A percentile compares a stretch with the other conserved stretches of the same genome.
These are phyloP conservation scores for Clavelina lepadiformis DNA, from an alignment of 23 tunicate genomes.

Conservation along the genomic window DNA sequence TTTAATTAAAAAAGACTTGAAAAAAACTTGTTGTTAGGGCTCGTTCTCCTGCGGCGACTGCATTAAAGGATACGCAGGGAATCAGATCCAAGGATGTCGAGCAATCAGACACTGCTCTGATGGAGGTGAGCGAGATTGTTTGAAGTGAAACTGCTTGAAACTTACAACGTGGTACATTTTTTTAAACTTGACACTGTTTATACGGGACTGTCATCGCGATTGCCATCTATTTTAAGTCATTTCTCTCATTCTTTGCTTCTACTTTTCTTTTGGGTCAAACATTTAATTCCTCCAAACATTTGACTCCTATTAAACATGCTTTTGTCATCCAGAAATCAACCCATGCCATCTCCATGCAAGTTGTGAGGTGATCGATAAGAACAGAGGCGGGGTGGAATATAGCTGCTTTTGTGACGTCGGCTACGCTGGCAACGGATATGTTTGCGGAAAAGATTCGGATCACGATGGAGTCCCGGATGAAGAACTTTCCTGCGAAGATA, in stretches of 20 bases:
- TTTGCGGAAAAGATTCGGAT: conserved; percentile 72
- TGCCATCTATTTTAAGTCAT: background rate
- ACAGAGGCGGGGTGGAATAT: conserved; percentile 29
- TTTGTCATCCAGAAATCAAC: conserved; percentile 31
- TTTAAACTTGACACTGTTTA: too few relatives aligned
- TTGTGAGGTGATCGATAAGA: conserved; percentile 30
- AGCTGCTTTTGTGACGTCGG: conserved; percentile 56
- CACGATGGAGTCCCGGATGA: conserved; percentile 65
- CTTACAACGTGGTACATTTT: too few relatives aligned
- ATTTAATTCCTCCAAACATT: background rate
- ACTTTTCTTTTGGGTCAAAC: background rate
- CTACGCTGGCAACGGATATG: conserved; percentile 72
- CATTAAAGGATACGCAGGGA: conserved; percentile 40
- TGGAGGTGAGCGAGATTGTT: conserved; percentile 36
- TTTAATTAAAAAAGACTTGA: too few relatives aligned
- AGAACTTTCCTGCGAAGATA: conserved; percentile 34
- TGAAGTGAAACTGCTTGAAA: background rate
- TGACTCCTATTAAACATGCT: background rate
- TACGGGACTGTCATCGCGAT: too few relatives aligned
- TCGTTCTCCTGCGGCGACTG: conserved; percentile 49
- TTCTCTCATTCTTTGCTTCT: background rate
- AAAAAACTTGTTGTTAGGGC: conserved; percentile 25
- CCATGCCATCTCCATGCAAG: conserved; percentile 45
- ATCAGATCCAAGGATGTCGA: conserved; percentile 50
- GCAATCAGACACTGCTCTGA: conserved; percentile 44